Base-by-base conservation (phyloP, 2,888 invertebrate genomes). In the Sphaerophoria rueppellii region DNA sequence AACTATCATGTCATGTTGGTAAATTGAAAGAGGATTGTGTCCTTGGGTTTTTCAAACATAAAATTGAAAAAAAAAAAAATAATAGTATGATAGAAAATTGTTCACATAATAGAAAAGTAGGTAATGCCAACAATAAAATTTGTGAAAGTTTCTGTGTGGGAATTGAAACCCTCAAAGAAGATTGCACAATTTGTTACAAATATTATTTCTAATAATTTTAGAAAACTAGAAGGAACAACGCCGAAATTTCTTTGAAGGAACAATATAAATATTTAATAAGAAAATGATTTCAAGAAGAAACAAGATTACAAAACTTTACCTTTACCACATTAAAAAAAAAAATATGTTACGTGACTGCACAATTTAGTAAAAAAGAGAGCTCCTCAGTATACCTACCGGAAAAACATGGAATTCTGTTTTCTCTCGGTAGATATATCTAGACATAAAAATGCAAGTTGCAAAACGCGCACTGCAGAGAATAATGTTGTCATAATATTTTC, bases 391-490 rank as follows among this genome's bases (percentile, higher is more conserved):
- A 65, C 63, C 58, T 34, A 46, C 16, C 54, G 3, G 4, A 40
- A 40, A 2, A 40, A 7, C 12, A 9, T 43, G 11, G 12, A 69
- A 74, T 60, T 83, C 75, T 61, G 3, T 80, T 54, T 50, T 40
- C 4, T 14, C 78, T 67, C 65, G 9, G 71, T 40, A 24, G 11
- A 6, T 9, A 12, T 69, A 6, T 9, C 9, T 69, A 73, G 67
- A 61, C 48, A 72, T 11, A 61, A 60, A 32, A 32, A 57, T 61
- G 74, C 71, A 75, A 75, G 70, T 52, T 76, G 65, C 9, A 40
- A 71, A 79, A 61, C 67, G 72, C 55, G 83, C 80, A 75, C n/a
- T 76, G 83, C 72, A 76, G 83, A 76, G 48, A 67, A 83, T 83
- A 79, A 72, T 75, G 55, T 71, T 75, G 80, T 80, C 83, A 83